Evolutionary conservation across 1,140 invertebrate genomes (phyloP).

Genomic region (Aradophagus sp.): DNA sequence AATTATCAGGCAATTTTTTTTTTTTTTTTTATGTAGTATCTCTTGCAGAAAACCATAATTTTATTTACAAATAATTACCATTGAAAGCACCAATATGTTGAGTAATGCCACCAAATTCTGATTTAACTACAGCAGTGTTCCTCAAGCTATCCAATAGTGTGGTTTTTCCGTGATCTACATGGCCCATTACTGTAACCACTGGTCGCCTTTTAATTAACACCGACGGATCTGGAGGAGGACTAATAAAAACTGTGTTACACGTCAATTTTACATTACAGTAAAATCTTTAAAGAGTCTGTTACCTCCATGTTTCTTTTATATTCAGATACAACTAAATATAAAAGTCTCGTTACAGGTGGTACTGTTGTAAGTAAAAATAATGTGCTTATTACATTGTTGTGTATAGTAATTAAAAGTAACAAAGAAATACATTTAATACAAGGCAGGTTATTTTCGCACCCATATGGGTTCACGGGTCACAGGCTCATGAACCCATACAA

Average conservation of each 20-base stretch:
- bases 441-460: no score
- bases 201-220: conserved; percentile 84
- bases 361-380: no score
- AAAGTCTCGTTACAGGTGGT: no score
- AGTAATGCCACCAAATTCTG: conserved; percentile 99
- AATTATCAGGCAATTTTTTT: conserved; percentile 8
- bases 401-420: no score
- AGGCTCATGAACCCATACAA: no score
- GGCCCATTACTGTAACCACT: conserved; percentile 98
- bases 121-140: conserved; percentile 88
- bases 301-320: no score
- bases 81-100: conserved; percentile 99
- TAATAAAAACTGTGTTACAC: conserved; percentile 29
- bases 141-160: conserved; percentile 94
- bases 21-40: conserved; percentile 1
- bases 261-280: no score
- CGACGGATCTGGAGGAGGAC: conserved; percentile 79
- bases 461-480: no score
- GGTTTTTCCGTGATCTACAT: conserved; percentile 99
- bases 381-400: no score
- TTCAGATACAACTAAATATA: no score
- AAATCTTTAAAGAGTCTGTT: no score
- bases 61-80: conserved; percentile 70
- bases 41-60: conserved; percentile 1
- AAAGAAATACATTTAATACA: no score